phyloP scores from a whole-genome alignment of 2,888 invertebrate species.

The Hydropsyche betteni region DNA sequence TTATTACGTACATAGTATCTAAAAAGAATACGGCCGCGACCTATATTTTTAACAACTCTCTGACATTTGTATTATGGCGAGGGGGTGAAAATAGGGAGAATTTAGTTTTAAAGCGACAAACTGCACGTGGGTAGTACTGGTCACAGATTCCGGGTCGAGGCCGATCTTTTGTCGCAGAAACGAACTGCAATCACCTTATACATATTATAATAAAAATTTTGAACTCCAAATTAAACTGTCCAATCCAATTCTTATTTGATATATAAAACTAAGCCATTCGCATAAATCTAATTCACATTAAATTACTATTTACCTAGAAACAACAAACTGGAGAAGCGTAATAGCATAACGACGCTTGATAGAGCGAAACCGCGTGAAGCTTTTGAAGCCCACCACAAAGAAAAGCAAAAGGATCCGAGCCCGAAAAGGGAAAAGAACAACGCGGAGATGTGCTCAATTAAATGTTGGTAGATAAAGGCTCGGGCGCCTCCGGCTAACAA shows the following conservation, averaged over 20 bases:
- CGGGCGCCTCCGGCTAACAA: conserved; percentile 21
- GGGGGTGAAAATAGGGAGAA: conserved; percentile 7
- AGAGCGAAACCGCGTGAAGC: too few species aligned
- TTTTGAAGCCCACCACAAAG: too few species aligned
- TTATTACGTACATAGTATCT: background rate
- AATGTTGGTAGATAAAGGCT: conserved; percentile 20
- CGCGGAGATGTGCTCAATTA: conserved; percentile 29
- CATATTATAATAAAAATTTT: background rate
- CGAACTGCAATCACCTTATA: conserved; percentile 6
- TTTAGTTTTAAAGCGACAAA: conserved; percentile 14
- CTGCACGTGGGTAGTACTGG: conserved; percentile 11
- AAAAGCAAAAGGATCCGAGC: too few species aligned
- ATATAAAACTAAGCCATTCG: too few species aligned
- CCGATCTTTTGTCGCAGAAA: conserved; percentile 19
- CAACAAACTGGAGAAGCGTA: too few species aligned
- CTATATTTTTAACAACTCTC: conserved; percentile 8
- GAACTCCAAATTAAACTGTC: too few species aligned
- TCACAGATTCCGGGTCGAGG: conserved; percentile 29
- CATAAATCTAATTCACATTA: too few species aligned
- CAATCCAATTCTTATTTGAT: too few species aligned
- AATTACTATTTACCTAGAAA: too few species aligned
- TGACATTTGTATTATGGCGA: conserved; percentile 8
- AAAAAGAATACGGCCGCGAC: conserved; percentile 9
- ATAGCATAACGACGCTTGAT: too few species aligned
- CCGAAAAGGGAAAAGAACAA: too few species aligned